Evolutionary conservation across 2,797 vertebrate genomes (phyloP).

Genomic region (Bovichtus variegatus): DNA sequence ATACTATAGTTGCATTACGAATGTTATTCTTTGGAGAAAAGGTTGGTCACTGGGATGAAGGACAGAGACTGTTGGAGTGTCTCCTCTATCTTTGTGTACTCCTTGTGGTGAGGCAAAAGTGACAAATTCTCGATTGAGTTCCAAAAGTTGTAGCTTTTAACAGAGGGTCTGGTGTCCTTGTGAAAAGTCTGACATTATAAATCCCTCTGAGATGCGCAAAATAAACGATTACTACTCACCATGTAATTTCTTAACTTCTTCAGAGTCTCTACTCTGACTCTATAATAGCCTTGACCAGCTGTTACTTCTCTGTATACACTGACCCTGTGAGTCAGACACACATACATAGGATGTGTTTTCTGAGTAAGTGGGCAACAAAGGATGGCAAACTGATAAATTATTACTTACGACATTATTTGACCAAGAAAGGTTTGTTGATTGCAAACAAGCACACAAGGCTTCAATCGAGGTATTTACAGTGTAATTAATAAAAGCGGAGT

Average conservation of each 20-base stretch:
- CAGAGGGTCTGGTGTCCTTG: background rate
- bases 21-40: background rate
- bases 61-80: too few relatives aligned
- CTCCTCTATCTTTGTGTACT: background rate
- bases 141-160: background rate
- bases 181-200: background rate
- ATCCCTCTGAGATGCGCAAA: background rate
- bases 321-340: background rate
- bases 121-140: background rate
- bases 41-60: constrained; percentile 23
- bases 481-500: background rate
- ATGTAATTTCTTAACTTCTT: background rate
- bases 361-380: background rate
- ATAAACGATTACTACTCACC: background rate
- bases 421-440: background rate
- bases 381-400: background rate
- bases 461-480: background rate
- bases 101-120: background rate
- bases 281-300: too few relatives aligned
- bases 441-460: constrained; percentile 4
- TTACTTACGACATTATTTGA: background rate
- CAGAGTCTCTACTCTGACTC: too few relatives aligned
- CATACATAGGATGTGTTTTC: too few relatives aligned
- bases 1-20: background rate
- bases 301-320: background rate